These are phyloP conservation scores for Escarpia spicata DNA, from an alignment of 2,888 invertebrate genomes.

Conservation along the genomic window DNA sequence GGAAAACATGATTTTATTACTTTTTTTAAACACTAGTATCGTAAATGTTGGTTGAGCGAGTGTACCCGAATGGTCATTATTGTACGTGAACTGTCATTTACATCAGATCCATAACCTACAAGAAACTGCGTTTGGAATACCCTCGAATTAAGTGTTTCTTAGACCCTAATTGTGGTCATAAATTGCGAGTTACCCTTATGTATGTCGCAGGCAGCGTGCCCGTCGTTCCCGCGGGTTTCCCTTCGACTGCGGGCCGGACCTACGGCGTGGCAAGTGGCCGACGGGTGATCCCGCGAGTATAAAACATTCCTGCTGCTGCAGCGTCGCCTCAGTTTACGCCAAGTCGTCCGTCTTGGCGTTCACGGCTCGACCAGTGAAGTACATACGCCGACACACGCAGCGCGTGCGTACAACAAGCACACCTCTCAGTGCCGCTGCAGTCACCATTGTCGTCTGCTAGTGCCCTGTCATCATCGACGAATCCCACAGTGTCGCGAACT, in stretches of 20 bases:
- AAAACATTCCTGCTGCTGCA: not conserved
- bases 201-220: not conserved
- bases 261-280: not conserved
- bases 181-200: not conserved
- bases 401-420: not conserved
- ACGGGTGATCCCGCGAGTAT: not conserved
- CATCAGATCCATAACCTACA: not conserved
- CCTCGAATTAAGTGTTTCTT: not conserved
- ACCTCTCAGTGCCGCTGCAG: not conserved
- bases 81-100: not conserved
- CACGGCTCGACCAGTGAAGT: not conserved
- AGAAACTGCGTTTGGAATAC: not conserved
- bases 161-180: not conserved
- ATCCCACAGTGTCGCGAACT: not conserved
- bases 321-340: not conserved
- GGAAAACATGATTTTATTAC: not conserved
- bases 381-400: not conserved
- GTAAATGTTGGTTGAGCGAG: not conserved
- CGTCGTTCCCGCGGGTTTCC: not conserved
- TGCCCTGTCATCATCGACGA: not conserved
- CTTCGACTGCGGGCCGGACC: not conserved
- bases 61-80: not conserved
- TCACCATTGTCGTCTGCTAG: not conserved
- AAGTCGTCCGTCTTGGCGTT: not conserved
- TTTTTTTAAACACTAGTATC: not conserved